These are phyloP conservation scores for Bostrychus sinensis DNA, from an alignment of 2,113 vertebrate species.

Conservation along the genomic window DNA sequence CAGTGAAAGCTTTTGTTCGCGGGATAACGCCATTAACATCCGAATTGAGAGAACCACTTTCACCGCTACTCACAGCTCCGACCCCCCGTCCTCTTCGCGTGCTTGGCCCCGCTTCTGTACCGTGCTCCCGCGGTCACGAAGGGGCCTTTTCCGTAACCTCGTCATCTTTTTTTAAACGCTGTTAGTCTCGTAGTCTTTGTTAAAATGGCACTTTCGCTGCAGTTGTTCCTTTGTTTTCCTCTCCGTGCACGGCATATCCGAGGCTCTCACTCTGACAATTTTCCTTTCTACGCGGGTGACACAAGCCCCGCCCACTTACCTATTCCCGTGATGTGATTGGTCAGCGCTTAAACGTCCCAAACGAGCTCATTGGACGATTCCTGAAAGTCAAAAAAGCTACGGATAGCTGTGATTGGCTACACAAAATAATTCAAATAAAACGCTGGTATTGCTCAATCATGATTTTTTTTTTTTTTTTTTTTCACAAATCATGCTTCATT, in stretches of 20 bases:
- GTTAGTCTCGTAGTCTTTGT: not conserved
- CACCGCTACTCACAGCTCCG: not conserved
- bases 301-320: not conserved
- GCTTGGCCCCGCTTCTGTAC: not conserved
- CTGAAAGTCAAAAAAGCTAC: not conserved
- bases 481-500: too few species aligned
- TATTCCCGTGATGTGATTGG: not conserved
- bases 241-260: too few species aligned
- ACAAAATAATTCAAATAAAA: rapidly evolving
- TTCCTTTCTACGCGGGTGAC: not conserved
- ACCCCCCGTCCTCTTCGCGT: not conserved
- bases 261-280: not conserved
- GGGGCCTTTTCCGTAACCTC: not conserved
- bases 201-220: not conserved
- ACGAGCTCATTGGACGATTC: not conserved
- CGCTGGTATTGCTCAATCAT: not conserved
- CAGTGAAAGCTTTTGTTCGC: too few species aligned
- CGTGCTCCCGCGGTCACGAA: not conserved
- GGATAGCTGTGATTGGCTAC: not conserved
- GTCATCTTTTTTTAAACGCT: too few species aligned
- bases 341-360: not conserved
- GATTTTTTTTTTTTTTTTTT: too few species aligned
- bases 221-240: not conserved
- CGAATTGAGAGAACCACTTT: not conserved
- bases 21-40: not conserved